A percentile compares a stretch with the other conserved stretches of the same genome.
Evolutionary conservation across 2,888 invertebrate species (phyloP).

Genomic region (Watsonalla binaria): DNA sequence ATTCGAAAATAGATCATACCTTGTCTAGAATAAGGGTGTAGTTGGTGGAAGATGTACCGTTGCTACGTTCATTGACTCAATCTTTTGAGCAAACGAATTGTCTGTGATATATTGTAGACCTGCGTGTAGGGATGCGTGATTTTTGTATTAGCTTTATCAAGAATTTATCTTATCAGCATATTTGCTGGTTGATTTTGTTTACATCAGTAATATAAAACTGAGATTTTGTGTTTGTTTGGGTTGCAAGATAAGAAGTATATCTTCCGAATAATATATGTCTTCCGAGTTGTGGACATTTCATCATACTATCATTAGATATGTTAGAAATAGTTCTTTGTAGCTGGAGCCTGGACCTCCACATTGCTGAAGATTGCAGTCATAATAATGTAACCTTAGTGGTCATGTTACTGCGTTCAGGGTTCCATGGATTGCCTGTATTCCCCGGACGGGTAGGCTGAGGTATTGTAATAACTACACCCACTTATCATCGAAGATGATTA

Average conservation of each 20-base stretch:
- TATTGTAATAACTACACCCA: no score
- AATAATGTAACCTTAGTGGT: no score
- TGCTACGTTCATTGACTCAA: constrained; percentile 39
- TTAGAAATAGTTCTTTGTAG: no score
- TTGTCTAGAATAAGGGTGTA: neutral
- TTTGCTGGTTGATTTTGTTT: neutral
- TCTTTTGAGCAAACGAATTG: constrained; percentile 44
- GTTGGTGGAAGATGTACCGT: constrained; percentile 6
- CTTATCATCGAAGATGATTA: no score
- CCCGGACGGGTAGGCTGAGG: no score
- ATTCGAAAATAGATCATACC: neutral
- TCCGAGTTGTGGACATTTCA: neutral
- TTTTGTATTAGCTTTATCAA: constrained; percentile 27
- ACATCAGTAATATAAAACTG: neutral
- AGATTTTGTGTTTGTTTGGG: neutral
- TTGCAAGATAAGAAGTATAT: neutral
- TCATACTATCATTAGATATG: no score
- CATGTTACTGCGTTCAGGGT: no score
- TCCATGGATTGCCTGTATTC: no score
- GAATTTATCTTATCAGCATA: constrained; percentile 11
- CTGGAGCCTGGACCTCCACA: no score
- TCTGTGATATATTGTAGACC: constrained; percentile 17
- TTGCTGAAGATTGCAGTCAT: no score
- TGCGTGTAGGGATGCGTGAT: constrained; percentile 20
- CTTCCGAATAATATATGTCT: no score